Evolutionary conservation across 2,888 invertebrate genomes (phyloP).

Genomic region (Dexiosoma caninum): DNA sequence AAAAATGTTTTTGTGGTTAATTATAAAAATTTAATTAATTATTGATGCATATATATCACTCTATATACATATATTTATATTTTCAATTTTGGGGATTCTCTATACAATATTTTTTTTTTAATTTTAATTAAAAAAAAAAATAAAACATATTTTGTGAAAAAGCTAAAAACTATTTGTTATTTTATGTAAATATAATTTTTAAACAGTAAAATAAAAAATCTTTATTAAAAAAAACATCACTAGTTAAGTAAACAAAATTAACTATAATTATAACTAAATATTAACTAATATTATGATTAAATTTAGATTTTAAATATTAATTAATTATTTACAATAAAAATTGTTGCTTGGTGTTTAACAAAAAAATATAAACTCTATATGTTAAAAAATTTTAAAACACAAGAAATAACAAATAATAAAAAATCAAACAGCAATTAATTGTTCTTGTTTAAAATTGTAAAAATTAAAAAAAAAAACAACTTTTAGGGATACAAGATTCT

Average conservation of each 20-base stretch:
- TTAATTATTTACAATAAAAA: slow-evolving; percentile 7
- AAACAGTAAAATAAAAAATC: neutral
- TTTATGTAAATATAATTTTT: slow-evolving; percentile 52
- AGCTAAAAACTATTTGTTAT: slow-evolving; percentile 44
- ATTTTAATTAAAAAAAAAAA: slow-evolving; percentile 54
- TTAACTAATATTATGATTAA: slow-evolving; percentile 49
- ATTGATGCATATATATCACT: slow-evolving; percentile 20
- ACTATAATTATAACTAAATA: neutral
- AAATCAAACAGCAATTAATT: slow-evolving; percentile 53
- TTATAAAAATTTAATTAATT: slow-evolving; percentile 27
- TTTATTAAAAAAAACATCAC: slow-evolving; percentile 47
- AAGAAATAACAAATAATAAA: slow-evolving; percentile 58
- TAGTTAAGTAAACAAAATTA: slow-evolving; percentile 52
- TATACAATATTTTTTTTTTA: slow-evolving; percentile 56
- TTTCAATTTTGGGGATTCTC: slow-evolving; percentile 49
- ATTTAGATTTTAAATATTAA: slow-evolving; percentile 54
- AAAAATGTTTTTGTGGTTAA: slow-evolving; percentile 56
- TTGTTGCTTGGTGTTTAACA: slow-evolving; percentile 63
- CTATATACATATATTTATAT: slow-evolving; percentile 24
- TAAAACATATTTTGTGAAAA: slow-evolving; percentile 56
- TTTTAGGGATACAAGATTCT: slow-evolving; percentile 55
- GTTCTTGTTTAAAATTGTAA: slow-evolving; percentile 53
- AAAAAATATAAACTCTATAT: slow-evolving; percentile 40
- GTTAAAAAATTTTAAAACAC: slow-evolving; percentile 37
- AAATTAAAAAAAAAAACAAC: slow-evolving; percentile 23